phyloP scores from a whole-genome alignment of 92 coral and sea anemone species.

The Paramuricea clavata region DNA sequence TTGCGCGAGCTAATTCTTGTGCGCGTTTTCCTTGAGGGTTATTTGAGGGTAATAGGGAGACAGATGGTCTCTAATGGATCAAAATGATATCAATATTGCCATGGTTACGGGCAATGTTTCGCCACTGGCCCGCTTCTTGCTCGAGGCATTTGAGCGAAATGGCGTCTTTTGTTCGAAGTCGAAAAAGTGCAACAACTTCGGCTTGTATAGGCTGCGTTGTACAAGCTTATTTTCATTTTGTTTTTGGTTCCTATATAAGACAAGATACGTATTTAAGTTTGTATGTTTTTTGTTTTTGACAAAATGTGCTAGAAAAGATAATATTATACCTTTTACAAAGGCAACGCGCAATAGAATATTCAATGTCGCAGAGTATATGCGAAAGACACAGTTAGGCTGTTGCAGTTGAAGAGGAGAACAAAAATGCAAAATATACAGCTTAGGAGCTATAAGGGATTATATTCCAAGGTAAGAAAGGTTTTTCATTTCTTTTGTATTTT shows the following conservation, averaged over 20 bases:
- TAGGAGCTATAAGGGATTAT: no score
- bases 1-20: neutral
- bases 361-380: neutral
- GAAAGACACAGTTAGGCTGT: no score
- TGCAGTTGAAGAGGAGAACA: no score
- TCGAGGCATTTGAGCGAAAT: conserved; percentile 16
- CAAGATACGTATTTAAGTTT: neutral
- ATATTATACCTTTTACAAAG: neutral
- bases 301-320: neutral
- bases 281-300: conserved; percentile 6
- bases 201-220: conserved; percentile 23
- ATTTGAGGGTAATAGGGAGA: neutral
- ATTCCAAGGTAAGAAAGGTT: no score
- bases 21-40: neutral
- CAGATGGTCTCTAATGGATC: neutral
- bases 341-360: neutral
- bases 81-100: conserved; percentile 35
- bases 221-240: neutral
- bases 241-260: neutral
- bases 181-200: conserved; percentile 19
- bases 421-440: no score
- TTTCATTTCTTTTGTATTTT: no score
- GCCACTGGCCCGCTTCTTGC: conserved; percentile 12
- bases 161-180: neutral
- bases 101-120: neutral